A percentile compares a stretch with the other conserved stretches of the same genome.
Evolutionary conservation across 2,888 invertebrate species (phyloP).

Genomic region (Mythimna loreyi): DNA sequence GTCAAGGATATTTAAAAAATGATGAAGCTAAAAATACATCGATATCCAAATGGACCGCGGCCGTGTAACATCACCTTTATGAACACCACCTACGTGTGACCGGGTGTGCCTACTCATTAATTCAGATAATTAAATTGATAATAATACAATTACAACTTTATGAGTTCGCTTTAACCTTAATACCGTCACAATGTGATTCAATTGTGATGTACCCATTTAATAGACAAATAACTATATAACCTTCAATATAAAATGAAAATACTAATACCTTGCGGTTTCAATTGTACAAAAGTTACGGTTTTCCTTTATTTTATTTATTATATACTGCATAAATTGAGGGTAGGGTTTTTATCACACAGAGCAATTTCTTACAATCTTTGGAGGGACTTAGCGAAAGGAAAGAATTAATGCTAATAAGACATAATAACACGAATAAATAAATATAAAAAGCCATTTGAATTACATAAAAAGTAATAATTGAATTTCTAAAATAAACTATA

Average conservation of each 20-base stretch:
- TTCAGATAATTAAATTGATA: slow-evolving; percentile 21
- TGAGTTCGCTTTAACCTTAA: slow-evolving; percentile 8
- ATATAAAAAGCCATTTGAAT: too few relatives aligned
- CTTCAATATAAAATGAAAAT: slow-evolving; percentile 8
- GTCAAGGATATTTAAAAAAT: too few relatives aligned
- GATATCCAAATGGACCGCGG: not conserved
- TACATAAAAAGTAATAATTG: too few relatives aligned
- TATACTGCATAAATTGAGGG: too few relatives aligned
- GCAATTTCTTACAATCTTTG: too few relatives aligned
- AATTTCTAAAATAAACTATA: too few relatives aligned
- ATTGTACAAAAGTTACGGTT: slow-evolving; percentile 13
- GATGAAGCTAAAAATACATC: not conserved
- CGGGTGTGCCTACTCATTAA: not conserved
- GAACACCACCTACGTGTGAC: not conserved
- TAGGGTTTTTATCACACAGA: too few relatives aligned
- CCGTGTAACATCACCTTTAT: slow-evolving; percentile 1
- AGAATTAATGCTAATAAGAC: too few relatives aligned
- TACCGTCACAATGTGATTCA: slow-evolving; percentile 14
- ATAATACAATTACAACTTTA: slow-evolving; percentile 13
- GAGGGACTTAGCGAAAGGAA: too few relatives aligned
- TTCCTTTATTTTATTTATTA: too few relatives aligned
- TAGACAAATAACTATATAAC: slow-evolving; percentile 3
- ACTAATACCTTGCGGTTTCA: slow-evolving; percentile 20
- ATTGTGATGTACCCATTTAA: slow-evolving; percentile 1
- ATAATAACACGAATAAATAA: too few relatives aligned